Conservation (phyloP, 2,113 vertebrate species). For the Crotophaga sulcirostris region DNA sequence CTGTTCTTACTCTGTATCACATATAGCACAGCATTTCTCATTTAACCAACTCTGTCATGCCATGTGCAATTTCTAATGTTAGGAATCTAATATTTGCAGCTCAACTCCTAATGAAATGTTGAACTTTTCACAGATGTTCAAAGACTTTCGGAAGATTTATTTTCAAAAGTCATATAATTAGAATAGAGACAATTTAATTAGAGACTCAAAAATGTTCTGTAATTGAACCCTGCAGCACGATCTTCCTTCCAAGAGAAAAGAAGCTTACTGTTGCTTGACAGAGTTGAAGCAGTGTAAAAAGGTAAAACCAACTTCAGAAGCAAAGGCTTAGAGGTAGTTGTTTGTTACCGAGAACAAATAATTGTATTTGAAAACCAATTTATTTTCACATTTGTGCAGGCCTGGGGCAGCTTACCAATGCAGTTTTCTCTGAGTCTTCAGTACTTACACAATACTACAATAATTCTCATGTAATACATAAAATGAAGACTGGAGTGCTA, state of each 20-base stretch:
- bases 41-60: background rate
- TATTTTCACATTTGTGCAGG: background rate
- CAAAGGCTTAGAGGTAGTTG: background rate
- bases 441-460: background rate
- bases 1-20: background rate
- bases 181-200: conserved; percentile 38
- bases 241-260: background rate
- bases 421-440: background rate
- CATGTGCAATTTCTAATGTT: background rate
- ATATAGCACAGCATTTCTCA: background rate
- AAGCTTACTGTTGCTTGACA: background rate
- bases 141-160: conserved; percentile 11
- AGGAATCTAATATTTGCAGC: background rate
- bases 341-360: conserved; percentile 5
- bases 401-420: background rate
- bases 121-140: background rate
- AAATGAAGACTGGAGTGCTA: background rate
- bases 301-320: background rate
- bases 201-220: conserved; percentile 4
- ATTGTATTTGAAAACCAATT: background rate
- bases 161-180: conserved; percentile 23
- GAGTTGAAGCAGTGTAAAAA: background rate
- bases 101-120: background rate
- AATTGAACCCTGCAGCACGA: conserved; percentile 25
- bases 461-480: background rate